Evolutionary conservation across 2,888 invertebrate species (phyloP), one percentile per base, ranked within the genome.

Genomic region (Calliphora vomitoria): DNA sequence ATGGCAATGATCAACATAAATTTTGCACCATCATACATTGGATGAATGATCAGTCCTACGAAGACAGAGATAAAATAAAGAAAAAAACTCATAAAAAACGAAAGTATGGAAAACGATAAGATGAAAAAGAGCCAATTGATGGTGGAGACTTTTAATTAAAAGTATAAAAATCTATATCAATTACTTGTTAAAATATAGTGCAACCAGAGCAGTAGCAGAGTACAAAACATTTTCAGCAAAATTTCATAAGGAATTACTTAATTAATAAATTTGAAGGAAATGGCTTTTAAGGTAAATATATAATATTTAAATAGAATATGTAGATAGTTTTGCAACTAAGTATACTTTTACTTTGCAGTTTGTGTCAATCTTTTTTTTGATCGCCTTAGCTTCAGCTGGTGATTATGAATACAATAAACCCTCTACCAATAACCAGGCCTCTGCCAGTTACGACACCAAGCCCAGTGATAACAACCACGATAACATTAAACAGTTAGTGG

Each of bases 321-420:
- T 25, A 25, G 25, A 25, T 25, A 25, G 25, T 1, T 25, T 25
- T 25, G 1, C 25, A 25, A 25, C 25, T 25, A 11, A 38, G 18
- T 13, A 41, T 10, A 13, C 35, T 35, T 64, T n/a, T 41, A 69
- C 18, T 8, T 74, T 74, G 11, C 47, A 85, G 85, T 69, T 85
- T 62, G 15, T 81, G n/a, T 50, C 69, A 60, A 55, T 80, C 4
- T 25, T 85, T 11, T 80, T 62, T 38, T 41, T 89, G 89, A 25
- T 53, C 0, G 47, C 76, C 20, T 64, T 86, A 0, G 53, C 44
- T 15, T 35, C 71, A 20, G 82, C 76, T 18, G 69, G 69, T 50
- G 75, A 83, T 50, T 83, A 76, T 75, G 75, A 83, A 8, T 69
- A 76, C 13, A 76, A 71, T 53, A 47, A 76, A 13, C 75, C 72